Conservation (phyloP, 2,113 vertebrate species). For the Silurus meridionalis region DNA sequence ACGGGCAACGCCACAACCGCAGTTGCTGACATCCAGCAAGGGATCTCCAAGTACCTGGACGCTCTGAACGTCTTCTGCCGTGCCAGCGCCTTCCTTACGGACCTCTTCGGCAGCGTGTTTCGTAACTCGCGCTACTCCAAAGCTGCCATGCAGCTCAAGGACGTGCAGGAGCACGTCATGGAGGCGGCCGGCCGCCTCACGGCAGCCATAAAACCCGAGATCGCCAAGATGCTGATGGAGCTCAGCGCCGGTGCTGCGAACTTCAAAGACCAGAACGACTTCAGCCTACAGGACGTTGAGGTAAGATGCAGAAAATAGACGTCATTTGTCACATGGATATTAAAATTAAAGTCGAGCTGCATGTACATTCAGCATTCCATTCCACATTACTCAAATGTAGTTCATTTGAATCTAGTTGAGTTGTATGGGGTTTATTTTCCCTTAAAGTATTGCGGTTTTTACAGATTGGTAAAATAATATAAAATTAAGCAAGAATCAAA, state of each 20-base stretch:
- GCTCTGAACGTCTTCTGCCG: constrained; percentile 97
- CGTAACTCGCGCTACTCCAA: constrained; percentile 97
- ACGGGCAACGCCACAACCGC: constrained; percentile 79
- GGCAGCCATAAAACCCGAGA: constrained; percentile 98
- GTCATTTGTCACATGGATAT: neutral
- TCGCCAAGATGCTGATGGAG: constrained; percentile 99
- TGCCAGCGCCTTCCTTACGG: constrained; percentile 95
- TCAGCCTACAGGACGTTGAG: constrained; percentile 97
- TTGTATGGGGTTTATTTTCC: too few relatives aligned
- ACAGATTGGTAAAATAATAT: too few relatives aligned
- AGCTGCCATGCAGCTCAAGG: constrained; percentile 98
- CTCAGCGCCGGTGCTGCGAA: constrained; percentile 92
- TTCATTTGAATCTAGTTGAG: too few relatives aligned
- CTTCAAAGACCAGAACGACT: constrained; percentile 97
- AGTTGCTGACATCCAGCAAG: constrained; percentile 97
- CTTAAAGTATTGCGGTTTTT: too few relatives aligned
- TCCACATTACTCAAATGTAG: too few relatives aligned
- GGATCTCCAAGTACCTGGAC: constrained; percentile 98
- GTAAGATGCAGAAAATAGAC: constrained; percentile 64
- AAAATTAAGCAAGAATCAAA: too few relatives aligned
- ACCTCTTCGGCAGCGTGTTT: constrained; percentile 97
- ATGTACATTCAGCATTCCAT: neutral
- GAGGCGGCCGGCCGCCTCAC: constrained; percentile 95
- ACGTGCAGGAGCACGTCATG: constrained; percentile 99
- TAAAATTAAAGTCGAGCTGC: neutral